Evolutionary conservation across 2,113 vertebrate species (phyloP).

Genomic region (Ctenomys sociabilis): DNA sequence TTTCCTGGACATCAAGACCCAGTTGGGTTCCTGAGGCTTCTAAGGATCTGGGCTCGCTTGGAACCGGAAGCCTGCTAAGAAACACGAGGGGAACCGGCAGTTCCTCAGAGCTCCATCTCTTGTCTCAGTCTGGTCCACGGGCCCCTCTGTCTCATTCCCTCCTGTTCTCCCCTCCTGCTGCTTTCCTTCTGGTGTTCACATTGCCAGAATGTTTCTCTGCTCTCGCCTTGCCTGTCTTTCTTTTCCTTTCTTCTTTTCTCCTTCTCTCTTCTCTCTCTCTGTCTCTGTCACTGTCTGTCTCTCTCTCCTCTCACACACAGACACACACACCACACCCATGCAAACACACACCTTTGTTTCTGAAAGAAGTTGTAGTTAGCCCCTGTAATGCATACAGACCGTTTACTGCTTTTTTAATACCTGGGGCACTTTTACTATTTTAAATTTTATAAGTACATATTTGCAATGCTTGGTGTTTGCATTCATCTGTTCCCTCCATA

Average conservation of each 20-base stretch:
- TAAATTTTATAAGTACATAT: neutral
- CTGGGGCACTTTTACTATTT: neutral
- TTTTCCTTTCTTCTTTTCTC: neutral
- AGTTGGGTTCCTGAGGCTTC: neutral
- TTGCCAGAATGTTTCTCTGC: neutral
- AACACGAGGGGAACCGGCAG: neutral
- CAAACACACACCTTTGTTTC: neutral
- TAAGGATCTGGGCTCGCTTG: neutral
- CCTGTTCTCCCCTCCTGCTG: neutral
- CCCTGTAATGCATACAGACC: neutral
- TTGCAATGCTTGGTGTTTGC: neutral
- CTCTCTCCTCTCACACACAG: neutral
- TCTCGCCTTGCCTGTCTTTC: neutral
- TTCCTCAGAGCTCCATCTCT: neutral
- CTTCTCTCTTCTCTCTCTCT: neutral
- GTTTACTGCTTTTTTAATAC: neutral
- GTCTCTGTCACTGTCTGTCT: neutral
- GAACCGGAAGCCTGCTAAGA: neutral
- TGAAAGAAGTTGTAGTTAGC: neutral
- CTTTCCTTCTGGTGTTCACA: neutral
- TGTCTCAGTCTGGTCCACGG: rapidly evolving
- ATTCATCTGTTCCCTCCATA: neutral
- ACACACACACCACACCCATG: neutral
- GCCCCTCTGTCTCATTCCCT: neutral
- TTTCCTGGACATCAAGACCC: neutral